phyloP scores from a whole-genome alignment of 64 coral and sea anemone species.

The Montipora efflorescens region DNA sequence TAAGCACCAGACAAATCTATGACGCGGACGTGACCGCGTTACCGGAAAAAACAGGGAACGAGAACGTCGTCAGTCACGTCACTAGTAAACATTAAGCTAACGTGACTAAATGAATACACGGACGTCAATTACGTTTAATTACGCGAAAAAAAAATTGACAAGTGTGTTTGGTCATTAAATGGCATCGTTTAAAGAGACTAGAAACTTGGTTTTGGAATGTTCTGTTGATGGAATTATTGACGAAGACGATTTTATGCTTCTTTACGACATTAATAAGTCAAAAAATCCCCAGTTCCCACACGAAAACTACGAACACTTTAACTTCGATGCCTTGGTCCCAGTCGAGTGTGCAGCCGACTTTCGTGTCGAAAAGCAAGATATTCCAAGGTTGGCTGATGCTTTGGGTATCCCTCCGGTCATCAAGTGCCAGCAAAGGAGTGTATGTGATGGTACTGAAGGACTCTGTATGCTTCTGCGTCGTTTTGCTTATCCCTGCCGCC shows the following conservation, averaged over 20 bases:
- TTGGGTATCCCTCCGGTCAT: conserved; percentile 44
- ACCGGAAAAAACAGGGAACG: neutral
- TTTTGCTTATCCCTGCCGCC: conserved; percentile 49
- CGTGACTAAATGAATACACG: too few species aligned
- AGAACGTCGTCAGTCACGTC: too few species aligned
- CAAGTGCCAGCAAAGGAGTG: conserved; percentile 56
- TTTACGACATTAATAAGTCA: conserved; percentile 40
- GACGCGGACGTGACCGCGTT: conserved; percentile 22
- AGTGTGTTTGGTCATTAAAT: neutral
- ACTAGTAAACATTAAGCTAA: too few species aligned
- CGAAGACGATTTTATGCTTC: conserved; percentile 16
- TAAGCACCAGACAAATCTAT: conserved; percentile 33
- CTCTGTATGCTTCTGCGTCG: conserved; percentile 30
- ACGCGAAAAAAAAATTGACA: too few species aligned
- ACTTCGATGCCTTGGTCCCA: conserved; percentile 48
- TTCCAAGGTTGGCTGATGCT: conserved; percentile 50
- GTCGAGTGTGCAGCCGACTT: conserved; percentile 54
- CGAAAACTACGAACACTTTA: conserved; percentile 60
- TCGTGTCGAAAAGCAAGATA: conserved; percentile 65
- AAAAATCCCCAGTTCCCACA: conserved; percentile 53
- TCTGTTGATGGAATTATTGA: conserved; percentile 4
- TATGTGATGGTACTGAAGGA: conserved; percentile 6
- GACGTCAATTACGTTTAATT: too few species aligned
- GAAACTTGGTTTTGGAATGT: conserved; percentile 10
- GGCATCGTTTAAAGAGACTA: conserved; percentile 29